phyloP scores from a whole-genome alignment of 2,113 vertebrate species.

The Albula goreensis region DNA sequence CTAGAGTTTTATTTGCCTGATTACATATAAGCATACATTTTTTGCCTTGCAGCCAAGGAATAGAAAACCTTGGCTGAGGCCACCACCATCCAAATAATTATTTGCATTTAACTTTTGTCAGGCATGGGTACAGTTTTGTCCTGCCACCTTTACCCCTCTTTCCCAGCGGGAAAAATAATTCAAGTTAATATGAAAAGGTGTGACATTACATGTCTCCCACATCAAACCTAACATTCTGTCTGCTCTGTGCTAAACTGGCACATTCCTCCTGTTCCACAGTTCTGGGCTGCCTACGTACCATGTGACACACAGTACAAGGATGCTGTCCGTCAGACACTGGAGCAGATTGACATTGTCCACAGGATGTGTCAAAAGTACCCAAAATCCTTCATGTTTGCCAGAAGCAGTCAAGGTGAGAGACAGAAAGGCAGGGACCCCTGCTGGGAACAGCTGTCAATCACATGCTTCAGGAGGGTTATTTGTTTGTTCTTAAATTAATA shows the following conservation, averaged over 20 bases:
- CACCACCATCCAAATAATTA: too few relatives aligned
- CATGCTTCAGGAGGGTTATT: neutral
- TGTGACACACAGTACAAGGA: slow-evolving; percentile 88
- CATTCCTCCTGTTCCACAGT: slow-evolving; percentile 64
- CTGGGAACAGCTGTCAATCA: neutral
- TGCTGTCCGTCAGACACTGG: slow-evolving; percentile 82
- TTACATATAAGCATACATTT: neutral
- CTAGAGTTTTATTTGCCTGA: too few relatives aligned
- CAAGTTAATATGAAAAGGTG: too few relatives aligned
- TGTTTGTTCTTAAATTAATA: too few relatives aligned
- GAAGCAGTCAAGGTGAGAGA: slow-evolving; percentile 68
- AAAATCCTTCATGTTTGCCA: slow-evolving; percentile 72
- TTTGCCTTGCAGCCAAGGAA: too few relatives aligned
- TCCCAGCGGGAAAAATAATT: too few relatives aligned
- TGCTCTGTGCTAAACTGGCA: neutral
- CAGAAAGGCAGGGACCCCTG: neutral
- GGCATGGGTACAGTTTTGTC: too few relatives aligned
- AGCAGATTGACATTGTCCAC: slow-evolving; percentile 90
- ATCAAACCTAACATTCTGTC: neutral
- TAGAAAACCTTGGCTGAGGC: too few relatives aligned
- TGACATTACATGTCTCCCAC: neutral
- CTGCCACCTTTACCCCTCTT: too few relatives aligned
- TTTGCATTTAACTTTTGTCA: too few relatives aligned
- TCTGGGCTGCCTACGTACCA: slow-evolving; percentile 86
- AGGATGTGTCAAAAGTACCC: slow-evolving; percentile 85